Evolutionary conservation across 2,113 vertebrate species (phyloP).

Genomic region (Tenrec ecaudatus): DNA sequence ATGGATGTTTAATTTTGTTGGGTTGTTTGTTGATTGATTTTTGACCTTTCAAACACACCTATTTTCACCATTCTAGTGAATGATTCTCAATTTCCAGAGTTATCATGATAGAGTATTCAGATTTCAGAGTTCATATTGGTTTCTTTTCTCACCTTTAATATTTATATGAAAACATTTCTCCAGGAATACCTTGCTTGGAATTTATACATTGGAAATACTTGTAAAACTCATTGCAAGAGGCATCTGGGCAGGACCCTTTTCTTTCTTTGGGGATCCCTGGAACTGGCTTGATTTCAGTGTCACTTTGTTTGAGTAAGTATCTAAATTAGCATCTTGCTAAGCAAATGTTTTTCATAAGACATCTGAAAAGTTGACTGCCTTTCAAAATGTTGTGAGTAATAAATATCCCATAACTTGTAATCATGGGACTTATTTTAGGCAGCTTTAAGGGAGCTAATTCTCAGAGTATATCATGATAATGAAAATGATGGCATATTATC

Average conservation of each 20-base stretch:
- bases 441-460: not conserved
- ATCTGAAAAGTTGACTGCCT: not conserved
- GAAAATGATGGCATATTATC: not conserved
- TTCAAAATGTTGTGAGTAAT: not conserved
- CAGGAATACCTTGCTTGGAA: constrained; percentile 92
- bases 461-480: not conserved
- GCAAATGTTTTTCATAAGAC: not conserved
- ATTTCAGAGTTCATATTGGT: constrained; percentile 78
- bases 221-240: constrained; percentile 93
- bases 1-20: not conserved
- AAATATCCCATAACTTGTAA: not conserved
- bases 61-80: not conserved
- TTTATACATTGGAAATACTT: constrained; percentile 93
- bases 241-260: constrained; percentile 91
- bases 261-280: constrained; percentile 93
- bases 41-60: not conserved
- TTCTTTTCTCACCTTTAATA: not conserved
- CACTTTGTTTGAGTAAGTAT: constrained; percentile 93
- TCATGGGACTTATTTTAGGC: not conserved
- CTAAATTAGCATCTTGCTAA: not conserved
- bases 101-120: constrained; percentile 31
- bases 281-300: constrained; percentile 94
- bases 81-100: not conserved
- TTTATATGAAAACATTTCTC: constrained; percentile 35
- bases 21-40: not conserved